Percentiles rank a stretch among this genome's conserved stretches.
Evolutionary conservation across 2,113 vertebrate species (phyloP).

Genomic region (Etheostoma cragini): DNA sequence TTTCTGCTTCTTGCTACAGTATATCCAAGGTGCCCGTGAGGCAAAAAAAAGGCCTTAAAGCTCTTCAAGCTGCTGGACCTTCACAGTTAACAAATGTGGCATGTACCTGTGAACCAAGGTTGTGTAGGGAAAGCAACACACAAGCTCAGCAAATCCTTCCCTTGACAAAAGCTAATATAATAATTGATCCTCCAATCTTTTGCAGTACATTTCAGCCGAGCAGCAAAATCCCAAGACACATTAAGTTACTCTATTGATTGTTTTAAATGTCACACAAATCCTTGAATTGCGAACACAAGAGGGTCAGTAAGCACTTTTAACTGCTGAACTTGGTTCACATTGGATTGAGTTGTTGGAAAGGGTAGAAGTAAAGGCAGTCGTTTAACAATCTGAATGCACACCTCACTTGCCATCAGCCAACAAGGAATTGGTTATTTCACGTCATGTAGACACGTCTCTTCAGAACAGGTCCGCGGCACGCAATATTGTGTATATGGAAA

Average conservation of each 20-base stretch:
- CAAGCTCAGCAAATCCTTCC: slow-evolving; percentile 33
- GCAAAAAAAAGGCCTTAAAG: slow-evolving; percentile 4
- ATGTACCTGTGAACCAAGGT: slow-evolving; percentile 4
- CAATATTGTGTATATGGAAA: not conserved
- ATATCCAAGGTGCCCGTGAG: slow-evolving; percentile 56
- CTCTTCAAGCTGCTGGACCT: slow-evolving; percentile 28
- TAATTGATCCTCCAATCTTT: slow-evolving; percentile 48
- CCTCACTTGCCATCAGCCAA: not conserved
- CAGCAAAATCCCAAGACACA: slow-evolving; percentile 24
- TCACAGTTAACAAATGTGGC: slow-evolving; percentile 27
- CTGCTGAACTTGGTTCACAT: slow-evolving; percentile 29
- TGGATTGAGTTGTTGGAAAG: slow-evolving; percentile 35
- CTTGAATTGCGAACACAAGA: not conserved
- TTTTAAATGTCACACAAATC: slow-evolving; percentile 64
- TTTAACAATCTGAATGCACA: not conserved
- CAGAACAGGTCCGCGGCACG: not conserved
- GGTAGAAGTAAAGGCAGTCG: slow-evolving; percentile 5
- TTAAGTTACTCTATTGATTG: slow-evolving; percentile 62
- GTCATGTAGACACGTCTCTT: not conserved
- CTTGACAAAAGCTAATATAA: slow-evolving; percentile 68
- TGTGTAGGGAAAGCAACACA: slow-evolving; percentile 9
- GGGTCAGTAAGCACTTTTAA: slow-evolving; percentile 44
- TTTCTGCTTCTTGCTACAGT: slow-evolving; percentile 30
- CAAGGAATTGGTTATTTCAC: not conserved
- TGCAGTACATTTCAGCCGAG: slow-evolving; percentile 27